A percentile compares a stretch with the other conserved stretches of the same genome.
Evolutionary conservation across 2,113 vertebrate genomes (phyloP).

Genomic region (Microtus ochrogaster): DNA sequence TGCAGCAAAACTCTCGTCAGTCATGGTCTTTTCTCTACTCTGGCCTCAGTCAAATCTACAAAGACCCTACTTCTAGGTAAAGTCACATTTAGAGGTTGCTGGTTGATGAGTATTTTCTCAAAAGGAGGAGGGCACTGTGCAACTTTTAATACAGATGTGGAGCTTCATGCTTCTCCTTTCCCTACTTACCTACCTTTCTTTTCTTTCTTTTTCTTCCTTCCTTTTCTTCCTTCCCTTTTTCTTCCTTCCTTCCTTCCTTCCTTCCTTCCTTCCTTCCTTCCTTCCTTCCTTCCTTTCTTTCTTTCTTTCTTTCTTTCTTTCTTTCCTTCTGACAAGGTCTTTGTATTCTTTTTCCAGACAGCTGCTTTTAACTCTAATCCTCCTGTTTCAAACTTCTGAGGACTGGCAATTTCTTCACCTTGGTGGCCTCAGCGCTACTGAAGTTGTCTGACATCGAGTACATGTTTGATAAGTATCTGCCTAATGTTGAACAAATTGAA

Average conservation of each 20-base stretch:
- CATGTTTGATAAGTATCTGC: background rate
- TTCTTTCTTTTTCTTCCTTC: background rate
- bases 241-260: no score
- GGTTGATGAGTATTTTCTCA: background rate
- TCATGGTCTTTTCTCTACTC: background rate
- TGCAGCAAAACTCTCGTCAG: background rate
- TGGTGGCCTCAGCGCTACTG: no score
- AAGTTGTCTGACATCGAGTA: background rate
- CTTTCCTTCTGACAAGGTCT: background rate
- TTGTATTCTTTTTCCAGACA: background rate
- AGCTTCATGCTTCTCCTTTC: background rate
- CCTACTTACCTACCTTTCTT: background rate
- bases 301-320: background rate
- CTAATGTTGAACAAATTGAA: background rate
- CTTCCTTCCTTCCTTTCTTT: no score
- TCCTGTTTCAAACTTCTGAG: background rate
- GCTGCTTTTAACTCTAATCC: background rate
- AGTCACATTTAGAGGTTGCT: background rate
- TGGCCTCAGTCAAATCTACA: background rate
- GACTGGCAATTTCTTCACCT: slow-evolving; percentile 9
- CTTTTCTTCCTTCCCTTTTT: accelerated
- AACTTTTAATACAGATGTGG: background rate
- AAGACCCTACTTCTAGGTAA: background rate
- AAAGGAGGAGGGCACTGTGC: no score
- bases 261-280: no score